Conservation (phyloP, 2,797 vertebrate genomes). For the Neostethus bicornis region DNA sequence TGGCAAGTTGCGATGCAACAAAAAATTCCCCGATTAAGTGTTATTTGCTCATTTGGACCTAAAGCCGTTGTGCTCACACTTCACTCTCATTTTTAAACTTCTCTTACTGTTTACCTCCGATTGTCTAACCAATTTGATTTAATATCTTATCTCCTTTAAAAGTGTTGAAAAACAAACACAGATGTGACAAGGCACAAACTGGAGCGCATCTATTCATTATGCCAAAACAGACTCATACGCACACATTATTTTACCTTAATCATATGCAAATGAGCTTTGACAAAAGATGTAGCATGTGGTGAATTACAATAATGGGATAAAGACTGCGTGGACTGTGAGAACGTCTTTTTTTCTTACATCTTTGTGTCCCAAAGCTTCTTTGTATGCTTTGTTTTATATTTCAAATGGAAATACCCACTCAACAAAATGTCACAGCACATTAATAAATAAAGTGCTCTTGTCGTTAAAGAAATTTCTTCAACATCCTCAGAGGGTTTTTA, state of each 20-base stretch:
- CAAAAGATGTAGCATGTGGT: slow-evolving; percentile 23
- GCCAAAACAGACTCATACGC: neutral
- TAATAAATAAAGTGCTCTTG: slow-evolving; percentile 41
- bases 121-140: slow-evolving; percentile 2
- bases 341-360: slow-evolving; percentile 32
- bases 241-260: slow-evolving; percentile 3
- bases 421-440: slow-evolving; percentile 40
- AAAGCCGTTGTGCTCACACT: slow-evolving; percentile 21
- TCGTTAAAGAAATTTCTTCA: slow-evolving; percentile 49
- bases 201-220: neutral
- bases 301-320: slow-evolving; percentile 37
- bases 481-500: slow-evolving; percentile 28
- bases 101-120: slow-evolving; percentile 1
- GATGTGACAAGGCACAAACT: neutral
- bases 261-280: slow-evolving; percentile 29
- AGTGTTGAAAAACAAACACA: neutral
- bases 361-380: slow-evolving; percentile 22
- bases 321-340: slow-evolving; percentile 3
- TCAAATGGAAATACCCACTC: slow-evolving; percentile 43
- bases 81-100: slow-evolving; percentile 26
- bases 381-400: slow-evolving; percentile 26
- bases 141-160: neutral
- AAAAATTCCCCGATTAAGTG: slow-evolving; percentile 36
- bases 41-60: slow-evolving; percentile 13
- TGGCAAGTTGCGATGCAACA: slow-evolving; percentile 15